Base-by-base conservation (phyloP, 1,140 invertebrate species). In the Hirudo medicinalis region DNA sequence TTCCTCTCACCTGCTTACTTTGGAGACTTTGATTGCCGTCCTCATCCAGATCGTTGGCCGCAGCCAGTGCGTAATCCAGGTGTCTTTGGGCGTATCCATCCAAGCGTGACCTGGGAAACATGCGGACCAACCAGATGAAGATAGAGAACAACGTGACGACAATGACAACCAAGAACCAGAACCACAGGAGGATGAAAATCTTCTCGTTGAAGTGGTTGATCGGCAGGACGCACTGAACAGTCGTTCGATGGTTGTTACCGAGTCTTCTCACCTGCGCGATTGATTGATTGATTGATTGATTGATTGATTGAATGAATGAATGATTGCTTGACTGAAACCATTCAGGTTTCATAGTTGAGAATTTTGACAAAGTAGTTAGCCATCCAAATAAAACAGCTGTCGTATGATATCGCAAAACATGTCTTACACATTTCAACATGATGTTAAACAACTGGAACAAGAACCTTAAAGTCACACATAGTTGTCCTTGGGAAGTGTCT, bases 161-260 rank as follows among this genome's bases (percentile, higher is more conserved):
- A 60, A 82, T 79, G 17, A 85, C 82, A 76, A 84, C 82, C 25
- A 85, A 81, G 54, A 85, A 81, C 84, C 84, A 85, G 76, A 85
- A 85, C 84, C 84, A 85, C 54, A 85, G 76, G 72, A 85, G 84
- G 70, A 85, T 80, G 76, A 85, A 85, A 27, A 85, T 84, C 76
- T 85, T 85, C 75, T 85, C 84, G 74, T 85, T 84, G 76, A 85
- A 85, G 32, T 85, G 79, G 75, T 85, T 85, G 54, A 85, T 84
- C 72, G 85, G 85, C 53, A 85, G 82, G 25, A 84, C 83, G 76
- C 84, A 85, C 74, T 85, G 84, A 57, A 84, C 82, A 29, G 82
- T 85, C 75, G 85, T 82, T 68, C 82, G 81, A 71, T 85, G 82
- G 54, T 83, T 78, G 72, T 83, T 82, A 67, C 84, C 84, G 5